Evolutionary conservation across 2,113 vertebrate species (phyloP).

Genomic region (Grammomys dolichurus): DNA sequence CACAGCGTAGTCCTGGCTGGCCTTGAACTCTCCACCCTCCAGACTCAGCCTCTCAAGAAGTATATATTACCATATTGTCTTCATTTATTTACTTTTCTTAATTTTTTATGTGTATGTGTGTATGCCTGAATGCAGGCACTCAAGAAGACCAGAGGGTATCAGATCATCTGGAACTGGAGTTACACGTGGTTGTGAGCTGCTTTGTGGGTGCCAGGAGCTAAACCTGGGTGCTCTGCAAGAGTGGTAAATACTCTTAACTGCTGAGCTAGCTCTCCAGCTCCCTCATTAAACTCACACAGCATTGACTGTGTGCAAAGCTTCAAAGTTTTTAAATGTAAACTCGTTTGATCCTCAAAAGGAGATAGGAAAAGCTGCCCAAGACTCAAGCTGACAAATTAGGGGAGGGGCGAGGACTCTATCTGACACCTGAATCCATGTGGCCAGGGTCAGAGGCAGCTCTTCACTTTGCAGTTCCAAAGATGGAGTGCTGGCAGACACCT

Average conservation of each 20-base stretch:
- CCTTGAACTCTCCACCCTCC: neutral
- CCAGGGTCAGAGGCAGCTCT: rapidly evolving
- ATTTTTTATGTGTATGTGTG: neutral
- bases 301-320: neutral
- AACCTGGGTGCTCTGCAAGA: neutral
- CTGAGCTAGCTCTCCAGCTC: neutral
- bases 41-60: neutral
- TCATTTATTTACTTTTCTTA: neutral
- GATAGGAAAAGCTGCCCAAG: neutral
- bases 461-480: neutral
- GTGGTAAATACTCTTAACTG: neutral
- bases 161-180: neutral
- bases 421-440: neutral
- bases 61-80: neutral
- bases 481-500: neutral
- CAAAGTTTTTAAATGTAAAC: neutral
- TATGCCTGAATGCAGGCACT: neutral
- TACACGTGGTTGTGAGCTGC: neutral
- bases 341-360: neutral
- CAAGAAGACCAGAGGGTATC: no score
- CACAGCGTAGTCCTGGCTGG: neutral
- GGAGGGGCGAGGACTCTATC: no score
- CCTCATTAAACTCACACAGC: neutral
- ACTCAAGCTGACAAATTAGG: neutral
- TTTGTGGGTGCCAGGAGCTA: neutral